Evolutionary conservation across 2,797 vertebrate species (phyloP).

Genomic region (Cossypha niveicapilla): DNA sequence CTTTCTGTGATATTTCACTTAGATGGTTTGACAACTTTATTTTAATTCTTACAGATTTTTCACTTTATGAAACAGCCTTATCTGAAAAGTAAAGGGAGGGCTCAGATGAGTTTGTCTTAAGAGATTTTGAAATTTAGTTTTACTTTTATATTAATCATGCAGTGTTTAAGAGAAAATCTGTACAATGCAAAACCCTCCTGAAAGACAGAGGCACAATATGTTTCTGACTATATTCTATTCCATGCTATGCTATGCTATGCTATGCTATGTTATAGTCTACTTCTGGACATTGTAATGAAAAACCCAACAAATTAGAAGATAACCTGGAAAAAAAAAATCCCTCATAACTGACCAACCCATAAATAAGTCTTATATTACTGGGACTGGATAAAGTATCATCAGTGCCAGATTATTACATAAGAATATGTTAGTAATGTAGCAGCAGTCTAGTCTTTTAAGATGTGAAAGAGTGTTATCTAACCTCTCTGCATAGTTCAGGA

Average conservation of each 20-base stretch:
- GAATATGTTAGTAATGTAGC: conserved; percentile 50
- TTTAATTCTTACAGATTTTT: neutral
- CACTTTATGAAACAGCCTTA: neutral
- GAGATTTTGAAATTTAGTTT: neutral
- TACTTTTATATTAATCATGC: neutral
- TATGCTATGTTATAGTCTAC: neutral
- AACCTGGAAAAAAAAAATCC: neutral
- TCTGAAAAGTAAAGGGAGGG: neutral
- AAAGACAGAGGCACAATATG: neutral
- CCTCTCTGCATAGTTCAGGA: conserved; percentile 54
- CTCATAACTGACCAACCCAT: neutral
- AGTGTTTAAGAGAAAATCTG: neutral
- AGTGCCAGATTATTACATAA: conserved; percentile 43
- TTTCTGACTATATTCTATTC: neutral
- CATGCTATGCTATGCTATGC: too few species aligned
- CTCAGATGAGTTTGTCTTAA: neutral
- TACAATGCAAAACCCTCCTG: neutral
- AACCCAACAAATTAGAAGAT: neutral
- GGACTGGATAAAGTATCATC: conserved; percentile 1
- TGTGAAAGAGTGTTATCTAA: conserved; percentile 62
- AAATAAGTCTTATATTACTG: neutral
- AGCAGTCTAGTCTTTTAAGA: conserved; percentile 58
- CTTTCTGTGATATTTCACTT: neutral
- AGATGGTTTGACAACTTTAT: neutral
- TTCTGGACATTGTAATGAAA: neutral